These are phyloP conservation scores for Oenanthe melanoleuca DNA, from an alignment of 2,113 vertebrate genomes.

Conservation along the genomic window DNA sequence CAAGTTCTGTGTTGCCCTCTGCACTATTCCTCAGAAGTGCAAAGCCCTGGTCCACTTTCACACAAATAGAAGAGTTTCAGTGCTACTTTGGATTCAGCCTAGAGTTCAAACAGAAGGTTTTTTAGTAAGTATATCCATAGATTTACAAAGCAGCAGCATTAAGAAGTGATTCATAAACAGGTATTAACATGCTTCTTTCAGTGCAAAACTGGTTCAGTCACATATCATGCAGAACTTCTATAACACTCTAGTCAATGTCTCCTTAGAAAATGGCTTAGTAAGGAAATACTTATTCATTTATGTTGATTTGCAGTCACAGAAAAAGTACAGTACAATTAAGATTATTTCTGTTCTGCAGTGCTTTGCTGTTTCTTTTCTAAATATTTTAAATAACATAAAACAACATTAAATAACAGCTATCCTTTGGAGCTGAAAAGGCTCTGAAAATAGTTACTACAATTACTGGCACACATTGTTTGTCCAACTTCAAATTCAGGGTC, in stretches of 20 bases:
- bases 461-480: background rate
- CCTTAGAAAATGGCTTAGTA: background rate
- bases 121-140: background rate
- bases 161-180: background rate
- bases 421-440: background rate
- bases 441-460: background rate
- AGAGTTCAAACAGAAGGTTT: background rate
- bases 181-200: background rate
- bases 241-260: rapidly evolving
- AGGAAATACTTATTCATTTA: background rate
- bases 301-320: background rate
- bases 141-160: background rate
- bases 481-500: background rate
- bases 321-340: background rate
- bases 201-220: background rate
- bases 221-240: background rate
- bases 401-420: background rate
- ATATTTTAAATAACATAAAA: background rate
- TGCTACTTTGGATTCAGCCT: rapidly evolving
- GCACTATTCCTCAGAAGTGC: background rate
- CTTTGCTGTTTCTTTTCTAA: background rate
- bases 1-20: rapidly evolving
- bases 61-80: background rate
- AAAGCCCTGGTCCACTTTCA: background rate
- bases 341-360: background rate